Base-by-base conservation (phyloP, 2,113 vertebrate species). In the Megaleporinus macrocephalus region DNA sequence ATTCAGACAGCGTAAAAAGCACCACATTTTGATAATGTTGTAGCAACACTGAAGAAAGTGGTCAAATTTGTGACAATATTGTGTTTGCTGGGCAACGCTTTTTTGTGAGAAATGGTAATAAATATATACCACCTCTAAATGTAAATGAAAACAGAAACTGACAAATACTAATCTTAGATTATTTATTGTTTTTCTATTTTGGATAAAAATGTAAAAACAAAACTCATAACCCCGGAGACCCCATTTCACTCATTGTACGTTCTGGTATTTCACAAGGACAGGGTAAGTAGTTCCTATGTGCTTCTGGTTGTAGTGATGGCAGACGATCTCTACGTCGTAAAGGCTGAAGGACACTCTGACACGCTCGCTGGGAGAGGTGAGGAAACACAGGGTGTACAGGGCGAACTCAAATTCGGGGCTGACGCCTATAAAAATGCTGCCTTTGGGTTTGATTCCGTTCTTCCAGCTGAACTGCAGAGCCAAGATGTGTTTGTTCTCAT, bases 391-490 rank as follows among this genome's bases (percentile, higher is more conserved):
- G 1, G 94, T 95, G 88, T 95, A 95, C 74, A 95, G 90, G 44
- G 95, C 92, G 0, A 95, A 92, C 88, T 95, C 94, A 14, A 95
- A 95, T 89, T 95, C 95, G 0, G 95, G 94, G 81, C 94, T 95
- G 90, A 94, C 93, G 0, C 94, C 94, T 3, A 95, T 86, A 87
- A 95, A 95, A 89, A 94, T 94, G 92, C 94, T 95, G 57, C 95
- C 94, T 86, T 93, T 94, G 41, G 94, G 92, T 83, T 95, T 95
- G 65, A 94, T 91, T 0, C 93, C 94, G 0, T 94, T 87, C 89
- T 95, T 95, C 94, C 95, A 95, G 89, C 92, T 93, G 89, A 95
- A 95, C 90, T 95, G 94, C 24, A 95, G 87, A 0, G 93, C 92
- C 89, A 95, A 51, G 81, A 95, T 92, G 88, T 95, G 94, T 76